phyloP scores from a whole-genome alignment of 1,140 invertebrate genomes.

The Maconellicoccus hirsutus region DNA sequence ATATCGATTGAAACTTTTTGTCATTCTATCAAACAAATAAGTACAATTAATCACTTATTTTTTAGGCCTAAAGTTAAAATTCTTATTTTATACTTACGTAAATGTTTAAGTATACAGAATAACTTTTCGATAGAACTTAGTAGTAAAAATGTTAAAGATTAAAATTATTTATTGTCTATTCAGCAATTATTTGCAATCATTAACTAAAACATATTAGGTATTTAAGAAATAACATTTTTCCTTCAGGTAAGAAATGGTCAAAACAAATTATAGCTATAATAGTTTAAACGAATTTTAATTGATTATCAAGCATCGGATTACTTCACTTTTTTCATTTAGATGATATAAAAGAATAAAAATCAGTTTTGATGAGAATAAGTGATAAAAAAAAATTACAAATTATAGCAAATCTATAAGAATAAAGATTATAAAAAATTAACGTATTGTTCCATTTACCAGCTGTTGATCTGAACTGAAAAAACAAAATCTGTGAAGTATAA shows the following conservation, averaged over 20 bases:
- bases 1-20: conserved; percentile 11
- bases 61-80: background rate
- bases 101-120: background rate
- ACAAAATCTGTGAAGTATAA: background rate
- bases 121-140: background rate
- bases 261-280: too few species aligned
- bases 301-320: too few species aligned
- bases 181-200: conserved; percentile 11
- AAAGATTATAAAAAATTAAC: background rate
- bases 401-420: background rate
- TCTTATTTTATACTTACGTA: background rate
- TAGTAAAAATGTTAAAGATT: background rate
- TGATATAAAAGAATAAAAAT: too few species aligned
- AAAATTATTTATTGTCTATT: conserved; percentile 22
- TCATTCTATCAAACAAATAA: background rate
- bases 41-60: background rate
- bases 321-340: too few species aligned
- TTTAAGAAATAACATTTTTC: background rate
- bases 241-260: too few species aligned
- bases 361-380: background rate
- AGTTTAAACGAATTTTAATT: too few species aligned
- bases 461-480: background rate
- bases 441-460: background rate
- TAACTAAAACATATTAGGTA: background rate
- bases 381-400: background rate